Percentiles rank a stretch among this genome's conserved stretches.
Conservation (phyloP, 2,888 invertebrate species). For the Ophion costatus region DNA sequence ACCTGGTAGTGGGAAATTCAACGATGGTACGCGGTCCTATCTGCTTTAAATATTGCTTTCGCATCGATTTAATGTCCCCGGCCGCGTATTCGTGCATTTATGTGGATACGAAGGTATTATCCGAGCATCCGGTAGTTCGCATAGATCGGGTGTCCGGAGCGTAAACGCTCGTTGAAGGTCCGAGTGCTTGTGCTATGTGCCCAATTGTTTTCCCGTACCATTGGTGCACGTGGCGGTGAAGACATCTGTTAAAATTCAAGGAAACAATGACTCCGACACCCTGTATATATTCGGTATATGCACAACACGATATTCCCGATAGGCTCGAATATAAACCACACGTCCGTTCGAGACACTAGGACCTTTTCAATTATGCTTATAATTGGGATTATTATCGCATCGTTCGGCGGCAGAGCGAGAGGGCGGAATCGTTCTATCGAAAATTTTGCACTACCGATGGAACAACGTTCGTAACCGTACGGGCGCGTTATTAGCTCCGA, state of each 20-base stretch:
- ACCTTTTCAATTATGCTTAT: constrained; percentile 60
- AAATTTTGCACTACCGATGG: constrained; percentile 27
- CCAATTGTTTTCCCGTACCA: too few relatives aligned
- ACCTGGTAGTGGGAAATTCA: constrained; percentile 41
- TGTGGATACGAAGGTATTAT: constrained; percentile 17
- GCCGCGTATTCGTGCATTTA: constrained; percentile 27
- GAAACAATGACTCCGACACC: background rate
- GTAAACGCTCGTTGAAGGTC: background rate
- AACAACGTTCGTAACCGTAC: constrained; percentile 13
- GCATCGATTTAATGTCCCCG: constrained; percentile 45
- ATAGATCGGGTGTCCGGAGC: background rate
- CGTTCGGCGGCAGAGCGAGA: constrained; percentile 4
- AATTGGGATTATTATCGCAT: constrained; percentile 56
- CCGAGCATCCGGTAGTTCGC: constrained; percentile 1
- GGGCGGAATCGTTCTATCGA: constrained; percentile 1
- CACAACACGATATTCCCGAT: constrained; percentile 6
- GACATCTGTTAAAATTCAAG: background rate
- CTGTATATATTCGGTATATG: background rate
- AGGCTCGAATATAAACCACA: constrained; percentile 26
- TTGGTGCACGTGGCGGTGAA: too few relatives aligned
- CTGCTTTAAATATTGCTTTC: constrained; percentile 58
- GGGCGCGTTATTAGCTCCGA: constrained; percentile 5
- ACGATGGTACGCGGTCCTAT: constrained; percentile 49
- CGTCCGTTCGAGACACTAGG: constrained; percentile 4
- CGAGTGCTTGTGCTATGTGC: too few relatives aligned